phyloP scores from a whole-genome alignment of 2,797 vertebrate genomes.

The Perdix hodgsoniae region DNA sequence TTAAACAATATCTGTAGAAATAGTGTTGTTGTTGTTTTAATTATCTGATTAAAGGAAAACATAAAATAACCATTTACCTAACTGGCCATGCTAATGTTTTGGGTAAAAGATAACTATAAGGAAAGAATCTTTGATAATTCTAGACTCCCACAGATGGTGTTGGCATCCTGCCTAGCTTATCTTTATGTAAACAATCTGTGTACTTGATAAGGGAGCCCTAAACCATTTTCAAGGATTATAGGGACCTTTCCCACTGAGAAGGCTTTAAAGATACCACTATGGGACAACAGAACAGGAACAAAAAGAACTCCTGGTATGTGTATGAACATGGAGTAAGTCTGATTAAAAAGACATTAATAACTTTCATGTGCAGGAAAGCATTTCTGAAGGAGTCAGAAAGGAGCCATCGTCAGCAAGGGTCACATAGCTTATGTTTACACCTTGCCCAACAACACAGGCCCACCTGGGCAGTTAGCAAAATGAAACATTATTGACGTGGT shows the following conservation, averaged over 20 bases:
- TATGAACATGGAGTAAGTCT: background rate
- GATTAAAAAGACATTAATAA: background rate
- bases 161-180: background rate
- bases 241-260: background rate
- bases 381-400: background rate
- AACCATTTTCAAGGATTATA: background rate
- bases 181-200: background rate
- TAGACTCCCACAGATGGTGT: background rate
- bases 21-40: background rate
- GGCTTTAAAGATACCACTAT: background rate
- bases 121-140: background rate
- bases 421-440: background rate
- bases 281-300: background rate
- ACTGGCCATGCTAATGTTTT: accelerated
- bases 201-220: background rate
- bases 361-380: background rate
- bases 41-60: background rate
- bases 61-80: background rate
- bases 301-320: background rate
- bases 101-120: background rate
- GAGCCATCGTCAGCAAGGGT: background rate
- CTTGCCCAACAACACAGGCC: background rate
- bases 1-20: background rate
- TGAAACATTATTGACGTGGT: background rate
- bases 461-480: background rate